These are phyloP conservation scores for Synanthedon andrenaeformis DNA, from an alignment of 2,888 invertebrate genomes.

Conservation along the genomic window DNA sequence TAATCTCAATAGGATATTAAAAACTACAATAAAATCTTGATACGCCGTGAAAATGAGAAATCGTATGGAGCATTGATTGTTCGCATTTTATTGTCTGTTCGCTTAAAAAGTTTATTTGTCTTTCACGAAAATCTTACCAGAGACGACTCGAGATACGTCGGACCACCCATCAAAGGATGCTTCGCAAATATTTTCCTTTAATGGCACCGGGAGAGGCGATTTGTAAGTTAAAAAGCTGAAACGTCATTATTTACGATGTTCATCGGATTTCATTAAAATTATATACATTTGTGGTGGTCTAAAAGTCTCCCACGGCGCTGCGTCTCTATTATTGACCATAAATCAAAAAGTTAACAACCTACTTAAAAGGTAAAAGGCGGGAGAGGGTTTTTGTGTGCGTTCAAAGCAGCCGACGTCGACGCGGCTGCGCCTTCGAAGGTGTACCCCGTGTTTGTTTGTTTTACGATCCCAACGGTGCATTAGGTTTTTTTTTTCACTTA, in stretches of 20 bases:
- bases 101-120: no score
- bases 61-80: not conserved
- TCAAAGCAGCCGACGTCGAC: slow-evolving; percentile 60
- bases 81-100: not conserved
- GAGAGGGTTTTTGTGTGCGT: slow-evolving; percentile 59
- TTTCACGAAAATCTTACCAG: not conserved
- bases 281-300: slow-evolving; percentile 53
- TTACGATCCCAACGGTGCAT: slow-evolving; percentile 66
- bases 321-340: slow-evolving; percentile 70
- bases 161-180: not conserved
- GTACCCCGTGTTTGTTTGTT: slow-evolving; percentile 63
- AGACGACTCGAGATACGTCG: not conserved
- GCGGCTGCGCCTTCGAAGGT: slow-evolving; percentile 45
- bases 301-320: slow-evolving; percentile 66
- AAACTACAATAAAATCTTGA: not conserved
- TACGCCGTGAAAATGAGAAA: not conserved
- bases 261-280: slow-evolving; percentile 63
- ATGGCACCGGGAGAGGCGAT: not conserved
- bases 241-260: slow-evolving; percentile 13
- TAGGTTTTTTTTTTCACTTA: slow-evolving; percentile 55
- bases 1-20: not conserved
- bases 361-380: slow-evolving; percentile 65
- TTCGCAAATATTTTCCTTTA: not conserved
- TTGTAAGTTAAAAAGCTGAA: not conserved
- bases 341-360: slow-evolving; percentile 72